phyloP scores from a whole-genome alignment of 2,113 vertebrate genomes.

The Larimichthys crocea region DNA sequence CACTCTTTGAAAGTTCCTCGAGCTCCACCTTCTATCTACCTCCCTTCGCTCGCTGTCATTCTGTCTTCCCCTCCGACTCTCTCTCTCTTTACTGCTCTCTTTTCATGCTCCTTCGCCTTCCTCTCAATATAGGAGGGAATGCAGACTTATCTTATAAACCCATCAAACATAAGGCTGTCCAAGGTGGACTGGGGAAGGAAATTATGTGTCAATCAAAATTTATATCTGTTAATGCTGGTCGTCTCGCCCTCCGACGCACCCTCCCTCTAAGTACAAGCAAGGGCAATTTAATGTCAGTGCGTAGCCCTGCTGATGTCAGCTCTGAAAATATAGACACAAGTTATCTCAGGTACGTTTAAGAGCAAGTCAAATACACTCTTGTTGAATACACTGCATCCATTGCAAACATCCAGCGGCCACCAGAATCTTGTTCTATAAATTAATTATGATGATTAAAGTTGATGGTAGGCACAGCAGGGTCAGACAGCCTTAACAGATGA shows the following conservation, averaged over 20 bases:
- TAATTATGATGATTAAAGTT: not conserved
- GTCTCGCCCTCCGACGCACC: conserved; percentile 45
- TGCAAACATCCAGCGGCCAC: too few species aligned
- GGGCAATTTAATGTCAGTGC: conserved; percentile 68
- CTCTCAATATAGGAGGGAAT: conserved; percentile 57
- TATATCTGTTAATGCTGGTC: conserved; percentile 73
- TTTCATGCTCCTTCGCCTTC: conserved; percentile 50
- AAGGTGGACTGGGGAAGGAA: conserved; percentile 71
- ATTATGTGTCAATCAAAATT: conserved; percentile 83
- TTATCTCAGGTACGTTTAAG: not conserved
- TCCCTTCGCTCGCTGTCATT: conserved; percentile 56
- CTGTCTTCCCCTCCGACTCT: conserved; percentile 27
- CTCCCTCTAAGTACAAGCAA: conserved; percentile 56
- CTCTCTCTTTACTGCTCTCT: conserved; percentile 12
- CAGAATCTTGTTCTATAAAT: not conserved
- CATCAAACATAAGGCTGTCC: conserved; percentile 75
- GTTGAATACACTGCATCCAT: not conserved
- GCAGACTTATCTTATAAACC: conserved; percentile 76
- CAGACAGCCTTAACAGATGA: not conserved
- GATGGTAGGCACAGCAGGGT: not conserved
- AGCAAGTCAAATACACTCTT: not conserved
- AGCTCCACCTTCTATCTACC: conserved; percentile 64
- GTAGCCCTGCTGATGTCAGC: conserved; percentile 41
- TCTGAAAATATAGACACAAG: conserved; percentile 24
- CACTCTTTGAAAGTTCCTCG: conserved; percentile 75